phyloP scores from a whole-genome alignment of 2,888 invertebrate species.

The Andrena trimmerana region DNA sequence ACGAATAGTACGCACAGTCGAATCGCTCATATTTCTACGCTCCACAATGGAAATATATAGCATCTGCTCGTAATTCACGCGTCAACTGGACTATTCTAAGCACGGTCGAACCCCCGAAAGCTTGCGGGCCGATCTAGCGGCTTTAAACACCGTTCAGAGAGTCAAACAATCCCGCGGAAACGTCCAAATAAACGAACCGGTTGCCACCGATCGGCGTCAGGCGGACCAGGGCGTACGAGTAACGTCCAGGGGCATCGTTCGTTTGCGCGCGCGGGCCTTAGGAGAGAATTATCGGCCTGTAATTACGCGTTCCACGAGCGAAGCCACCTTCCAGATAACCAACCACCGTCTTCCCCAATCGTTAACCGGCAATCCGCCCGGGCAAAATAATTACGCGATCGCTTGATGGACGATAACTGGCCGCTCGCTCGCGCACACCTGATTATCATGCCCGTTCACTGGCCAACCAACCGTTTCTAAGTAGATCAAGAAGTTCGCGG shows the following conservation, averaged over 20 bases:
- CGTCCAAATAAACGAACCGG: background rate
- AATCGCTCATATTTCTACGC: no score
- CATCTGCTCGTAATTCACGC: no score
- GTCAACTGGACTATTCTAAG: no score
- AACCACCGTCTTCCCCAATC: conserved; percentile 63
- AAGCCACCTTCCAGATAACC: conserved; percentile 74
- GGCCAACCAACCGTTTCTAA: conserved; percentile 14
- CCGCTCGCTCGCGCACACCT: conserved; percentile 17
- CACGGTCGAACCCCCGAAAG: no score
- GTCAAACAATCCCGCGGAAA: no score
- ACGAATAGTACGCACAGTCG: no score
- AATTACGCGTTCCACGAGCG: conserved; percentile 80
- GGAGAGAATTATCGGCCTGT: conserved; percentile 81
- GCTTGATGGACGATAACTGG: conserved; percentile 58
- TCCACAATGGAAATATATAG: no score
- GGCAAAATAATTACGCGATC: conserved; percentile 77
- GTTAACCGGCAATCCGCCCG: conserved; percentile 68
- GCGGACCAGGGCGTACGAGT: background rate
- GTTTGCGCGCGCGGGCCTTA: conserved; percentile 72
- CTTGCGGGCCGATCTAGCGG: no score
- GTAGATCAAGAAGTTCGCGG: background rate
- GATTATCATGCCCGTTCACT: conserved; percentile 51
- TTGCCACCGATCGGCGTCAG: background rate
- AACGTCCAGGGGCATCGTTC: background rate
- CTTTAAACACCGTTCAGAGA: no score